Percentiles rank a stretch among this genome's conserved stretches.
Conservation (phyloP, 2,113 vertebrate species). For the Colinus virginianus region DNA sequence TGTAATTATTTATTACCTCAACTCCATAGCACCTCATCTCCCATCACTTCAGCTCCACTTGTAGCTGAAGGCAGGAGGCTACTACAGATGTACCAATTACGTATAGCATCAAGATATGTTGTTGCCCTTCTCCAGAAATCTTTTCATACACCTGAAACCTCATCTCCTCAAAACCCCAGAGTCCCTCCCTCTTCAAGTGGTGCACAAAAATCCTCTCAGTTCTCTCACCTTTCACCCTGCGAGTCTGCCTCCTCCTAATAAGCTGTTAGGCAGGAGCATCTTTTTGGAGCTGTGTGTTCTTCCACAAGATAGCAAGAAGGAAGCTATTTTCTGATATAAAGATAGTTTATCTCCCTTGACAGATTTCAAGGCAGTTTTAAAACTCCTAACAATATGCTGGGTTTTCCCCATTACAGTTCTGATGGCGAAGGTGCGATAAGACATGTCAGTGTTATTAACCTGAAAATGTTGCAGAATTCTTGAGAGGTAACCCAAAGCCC, state of each 20-base stretch:
- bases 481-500: neutral
- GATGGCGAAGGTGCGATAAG: conserved; percentile 19
- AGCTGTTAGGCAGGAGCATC: neutral
- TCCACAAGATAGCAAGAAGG: neutral
- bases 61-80: neutral
- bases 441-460: conserved; percentile 40
- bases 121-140: neutral
- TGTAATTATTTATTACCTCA: neutral
- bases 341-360: conserved; percentile 62
- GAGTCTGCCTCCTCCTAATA: neutral
- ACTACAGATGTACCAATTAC: accelerated
- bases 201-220: neutral
- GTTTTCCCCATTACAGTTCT: conserved; percentile 49
- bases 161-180: neutral
- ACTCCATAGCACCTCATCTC: neutral
- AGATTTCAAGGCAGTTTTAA: conserved; percentile 63
- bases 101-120: accelerated
- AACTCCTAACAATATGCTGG: conserved; percentile 48
- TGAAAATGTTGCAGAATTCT: neutral
- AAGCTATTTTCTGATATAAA: conserved; percentile 66
- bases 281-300: conserved; percentile 1
- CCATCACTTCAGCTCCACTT: neutral
- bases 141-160: neutral
- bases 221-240: neutral
- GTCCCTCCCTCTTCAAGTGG: neutral